Evolutionary conservation across 2,888 invertebrate genomes (phyloP), one percentile per base, ranked within the genome.

Genomic region (Meiosimyza platycephala): DNA sequence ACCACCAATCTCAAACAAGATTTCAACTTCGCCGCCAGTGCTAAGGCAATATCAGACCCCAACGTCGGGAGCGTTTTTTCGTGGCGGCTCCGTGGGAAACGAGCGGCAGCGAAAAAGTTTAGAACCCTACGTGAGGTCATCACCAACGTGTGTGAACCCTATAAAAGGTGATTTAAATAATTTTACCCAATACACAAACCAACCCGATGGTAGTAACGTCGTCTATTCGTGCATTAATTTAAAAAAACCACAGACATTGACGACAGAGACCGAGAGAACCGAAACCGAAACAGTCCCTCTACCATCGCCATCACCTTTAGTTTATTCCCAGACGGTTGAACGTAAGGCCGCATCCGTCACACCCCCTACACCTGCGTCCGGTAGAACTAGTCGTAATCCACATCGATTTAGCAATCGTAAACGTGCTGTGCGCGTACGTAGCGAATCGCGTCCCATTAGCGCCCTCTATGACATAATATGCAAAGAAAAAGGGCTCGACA

Each of bases 401-500:
- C 82, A 84, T 76, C 85, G 86, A 50, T 85, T 85, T 74, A 80
- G 81, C 54, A 81, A 80, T 76, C 85, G 83, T n/a, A 84, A 83
- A 73, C 83, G 85, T 9, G 84, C 83, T 52, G 85, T 86, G 74
- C 83, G 86, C 74, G 86, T 86, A 72, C 85, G 86, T 73, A 86
- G 86, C 76, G 86, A 86, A 74, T 85, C 86, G 76, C 86, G 87
- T 74, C 87, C 86, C 9, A 86, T 86, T 16, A 87, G 86, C 80
- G 85, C 86, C 50, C 80, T 87, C 72, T 87, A 87, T 78, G 86
- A 87, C 74, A 87, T 87, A 87, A 87, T 87, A 86, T 87, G 86
- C 86, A 87, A 87, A 81, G 87, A 87, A 83, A 85, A 86, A 78
- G 86, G 86, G 73, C 80, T 84, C 73, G 83, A 85, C 76, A 79